Percentiles rank a stretch among this genome's conserved stretches.
phyloP scores from a whole-genome alignment of 2,888 invertebrate species.

The Coleophora deauratella region DNA sequence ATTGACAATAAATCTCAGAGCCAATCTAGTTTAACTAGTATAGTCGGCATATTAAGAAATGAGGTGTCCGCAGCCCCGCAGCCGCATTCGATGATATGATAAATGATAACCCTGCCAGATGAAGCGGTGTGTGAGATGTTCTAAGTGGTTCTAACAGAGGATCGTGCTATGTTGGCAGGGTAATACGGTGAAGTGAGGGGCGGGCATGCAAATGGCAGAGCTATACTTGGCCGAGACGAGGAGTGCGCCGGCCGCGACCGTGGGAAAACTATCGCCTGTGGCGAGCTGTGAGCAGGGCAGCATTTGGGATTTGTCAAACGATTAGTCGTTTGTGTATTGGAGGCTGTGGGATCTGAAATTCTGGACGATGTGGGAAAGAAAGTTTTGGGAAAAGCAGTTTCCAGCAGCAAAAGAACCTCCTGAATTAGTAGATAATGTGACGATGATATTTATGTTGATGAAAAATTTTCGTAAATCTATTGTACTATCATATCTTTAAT shows the following conservation, averaged over 20 bases:
- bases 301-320: slow-evolving; percentile 22
- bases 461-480: no score
- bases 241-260: slow-evolving; percentile 60
- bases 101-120: slow-evolving; percentile 28
- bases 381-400: no score
- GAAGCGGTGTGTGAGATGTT: slow-evolving; percentile 20
- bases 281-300: slow-evolving; percentile 51
- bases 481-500: no score
- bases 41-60: slow-evolving; percentile 39
- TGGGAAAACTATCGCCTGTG: slow-evolving; percentile 75
- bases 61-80: slow-evolving; percentile 36
- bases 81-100: no score
- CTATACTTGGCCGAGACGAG: slow-evolving; percentile 65
- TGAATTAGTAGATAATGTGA: no score
- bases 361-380: no score
- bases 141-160: slow-evolving; percentile 10
- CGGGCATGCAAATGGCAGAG: slow-evolving; percentile 70
- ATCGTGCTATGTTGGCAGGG: slow-evolving; percentile 35
- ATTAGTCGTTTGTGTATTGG: no score
- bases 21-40: slow-evolving; percentile 38
- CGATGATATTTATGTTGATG: no score
- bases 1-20: slow-evolving; percentile 15
- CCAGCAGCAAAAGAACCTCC: no score
- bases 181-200: slow-evolving; percentile 61
- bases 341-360: no score